Conservation (phyloP, 1,140 invertebrate species). For the Dendrolimus kikuchii region DNA sequence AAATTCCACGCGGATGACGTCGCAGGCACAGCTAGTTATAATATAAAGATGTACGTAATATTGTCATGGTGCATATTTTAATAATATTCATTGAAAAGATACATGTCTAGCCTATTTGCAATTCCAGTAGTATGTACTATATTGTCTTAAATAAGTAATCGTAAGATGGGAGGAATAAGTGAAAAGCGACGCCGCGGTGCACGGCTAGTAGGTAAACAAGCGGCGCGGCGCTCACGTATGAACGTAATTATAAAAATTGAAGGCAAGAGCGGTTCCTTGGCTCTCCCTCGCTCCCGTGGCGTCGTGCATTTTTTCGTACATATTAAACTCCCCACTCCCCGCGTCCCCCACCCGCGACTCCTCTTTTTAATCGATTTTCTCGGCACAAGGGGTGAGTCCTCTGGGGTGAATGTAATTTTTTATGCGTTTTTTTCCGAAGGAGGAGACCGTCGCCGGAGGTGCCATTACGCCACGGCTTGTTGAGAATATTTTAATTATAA, state of each 20-base stretch:
- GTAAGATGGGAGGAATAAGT: slow-evolving; percentile 10
- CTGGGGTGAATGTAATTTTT: slow-evolving; percentile 74
- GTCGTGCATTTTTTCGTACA: slow-evolving; percentile 72
- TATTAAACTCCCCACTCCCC: slow-evolving; percentile 61
- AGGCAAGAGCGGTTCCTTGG: slow-evolving; percentile 53
- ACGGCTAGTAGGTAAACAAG: slow-evolving; percentile 9
- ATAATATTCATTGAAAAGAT: background rate
- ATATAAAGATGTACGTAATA: background rate
- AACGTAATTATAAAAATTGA: slow-evolving; percentile 73
- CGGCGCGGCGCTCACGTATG: slow-evolving; percentile 58
- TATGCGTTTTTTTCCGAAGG: slow-evolving; percentile 71
- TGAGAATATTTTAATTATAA: slow-evolving; percentile 74
- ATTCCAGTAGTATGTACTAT: too few species aligned
- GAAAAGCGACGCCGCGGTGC: slow-evolving; percentile 19
- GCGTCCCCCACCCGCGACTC: slow-evolving; percentile 51
- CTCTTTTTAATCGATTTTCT: slow-evolving; percentile 73
- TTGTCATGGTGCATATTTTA: background rate
- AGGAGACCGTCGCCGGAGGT: slow-evolving; percentile 65
- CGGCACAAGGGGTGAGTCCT: slow-evolving; percentile 70
- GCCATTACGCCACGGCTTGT: slow-evolving; percentile 73
- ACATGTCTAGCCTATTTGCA: background rate
- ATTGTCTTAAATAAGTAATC: slow-evolving; percentile 31
- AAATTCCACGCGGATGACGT: too few species aligned
- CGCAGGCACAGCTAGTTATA: too few species aligned
- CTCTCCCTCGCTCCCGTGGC: slow-evolving; percentile 60